phyloP scores from a whole-genome alignment of 1,140 invertebrate genomes.

The Oncopeltus fasciatus region DNA sequence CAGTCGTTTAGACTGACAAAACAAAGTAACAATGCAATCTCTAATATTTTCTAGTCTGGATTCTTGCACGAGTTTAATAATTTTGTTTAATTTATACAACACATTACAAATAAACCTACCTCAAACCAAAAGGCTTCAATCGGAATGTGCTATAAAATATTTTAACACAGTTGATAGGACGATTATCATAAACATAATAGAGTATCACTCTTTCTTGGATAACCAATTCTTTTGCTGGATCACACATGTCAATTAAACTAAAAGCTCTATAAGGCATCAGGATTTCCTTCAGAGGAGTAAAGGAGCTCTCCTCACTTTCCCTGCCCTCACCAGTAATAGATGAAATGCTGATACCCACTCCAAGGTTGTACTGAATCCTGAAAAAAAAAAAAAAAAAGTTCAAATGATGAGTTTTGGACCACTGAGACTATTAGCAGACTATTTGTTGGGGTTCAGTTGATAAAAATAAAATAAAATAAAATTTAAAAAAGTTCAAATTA shows the following conservation, averaged over 20 bases:
- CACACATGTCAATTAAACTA: slow-evolving; percentile 90
- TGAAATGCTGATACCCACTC: slow-evolving; percentile 75
- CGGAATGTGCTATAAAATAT: slow-evolving; percentile 77
- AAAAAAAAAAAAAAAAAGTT: slow-evolving; percentile 17
- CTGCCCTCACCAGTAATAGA: slow-evolving; percentile 85
- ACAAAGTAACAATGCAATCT: background rate
- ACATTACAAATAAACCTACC: too few species aligned
- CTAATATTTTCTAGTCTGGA: too few species aligned
- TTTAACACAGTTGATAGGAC: slow-evolving; percentile 93
- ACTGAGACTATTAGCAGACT: too few species aligned
- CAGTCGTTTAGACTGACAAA: too few species aligned
- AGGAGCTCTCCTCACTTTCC: slow-evolving; percentile 72
- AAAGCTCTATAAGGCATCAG: slow-evolving; percentile 89
- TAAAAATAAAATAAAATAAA: too few species aligned
- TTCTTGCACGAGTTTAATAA: too few species aligned
- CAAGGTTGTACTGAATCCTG: slow-evolving; percentile 67
- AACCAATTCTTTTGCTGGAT: slow-evolving; percentile 77
- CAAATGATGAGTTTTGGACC: too few species aligned
- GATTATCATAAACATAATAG: slow-evolving; percentile 95
- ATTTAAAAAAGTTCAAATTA: too few species aligned
- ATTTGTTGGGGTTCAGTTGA: too few species aligned
- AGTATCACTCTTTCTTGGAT: slow-evolving; percentile 81
- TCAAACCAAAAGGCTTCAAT: slow-evolving; percentile 75
- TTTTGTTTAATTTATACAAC: too few species aligned
- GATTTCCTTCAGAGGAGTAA: slow-evolving; percentile 63